Base-by-base conservation (phyloP, 1,140 invertebrate genomes). In the Drosophila mayri region DNA sequence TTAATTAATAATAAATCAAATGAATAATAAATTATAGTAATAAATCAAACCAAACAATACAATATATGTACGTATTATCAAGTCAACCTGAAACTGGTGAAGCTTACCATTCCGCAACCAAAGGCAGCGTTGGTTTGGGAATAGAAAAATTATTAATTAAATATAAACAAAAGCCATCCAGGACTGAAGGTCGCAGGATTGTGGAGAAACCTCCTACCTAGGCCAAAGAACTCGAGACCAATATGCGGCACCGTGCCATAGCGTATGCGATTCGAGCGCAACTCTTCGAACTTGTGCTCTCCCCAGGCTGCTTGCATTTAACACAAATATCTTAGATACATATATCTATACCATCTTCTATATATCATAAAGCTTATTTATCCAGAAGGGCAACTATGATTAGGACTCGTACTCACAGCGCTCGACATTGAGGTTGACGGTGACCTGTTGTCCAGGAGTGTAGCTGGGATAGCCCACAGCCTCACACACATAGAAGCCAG, bases 401-500 rank as follows among this genome's bases (percentile, higher is more conserved):
- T 1, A 11, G 6, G 10, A 46, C 25, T 46, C 57, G 65, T 88
- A 95, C 95, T 95, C 95, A 97, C 96, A 95, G 93, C 94, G 94
- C 87, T 96, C 95, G 14, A 97, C 96, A 25, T 93, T 94, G 1
- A 97, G 93, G 54, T 95, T 93, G 1, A 96, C 96, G 40, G 93
- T 93, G 14, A 96, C 93, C 81, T 93, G 93, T 76, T 93, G 93
- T 61, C 95, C 95, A 14, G 93, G 92, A 20, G 92, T 91, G 50
- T 87, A 77, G 63, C 38, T 76, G 37, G 88, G 93, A 83, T 95
- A 96, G 20, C 94, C 95, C 20, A 95, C 91, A 6, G 97, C 97
- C 93, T 97, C 95, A 92, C 97, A 98, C 52, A 97, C 94, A 92
- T 98, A 98, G 1, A 94, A 94, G 38, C 97, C 97, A 30, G 94